Base-by-base conservation (phyloP, 2,888 invertebrate genomes). In the Lydus trimaculatus region DNA sequence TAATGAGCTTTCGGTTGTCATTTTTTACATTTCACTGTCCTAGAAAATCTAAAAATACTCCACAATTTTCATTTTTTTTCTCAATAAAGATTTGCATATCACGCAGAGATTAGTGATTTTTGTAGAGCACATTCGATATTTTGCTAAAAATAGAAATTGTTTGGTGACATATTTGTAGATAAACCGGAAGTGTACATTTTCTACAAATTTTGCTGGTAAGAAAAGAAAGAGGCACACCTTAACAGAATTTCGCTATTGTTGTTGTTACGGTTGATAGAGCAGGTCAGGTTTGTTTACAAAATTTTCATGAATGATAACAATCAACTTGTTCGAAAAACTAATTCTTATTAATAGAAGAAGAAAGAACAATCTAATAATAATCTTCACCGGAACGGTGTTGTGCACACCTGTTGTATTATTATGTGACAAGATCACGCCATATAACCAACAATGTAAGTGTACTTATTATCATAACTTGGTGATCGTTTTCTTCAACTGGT, bases 401-500 rank as follows among this genome's bases (percentile, higher is more conserved):
- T 73, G 75, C 76, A 74, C 77, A 77, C 76, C 76, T 77, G 77
- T 76, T 77, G 75, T 56, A 56, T 56, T 48, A 48, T 48, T 56
- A 56, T 72, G 72, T 69, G 72, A 72, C 72, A 68, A 71, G 72
- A 72, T 70, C 73, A 65, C 72, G 67, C 72, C 67, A 73, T 73
- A 71, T 73, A 63, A 61, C 64, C 64, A 64, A 64, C 70, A 70
- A 66, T 66, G 64, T 63, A 56, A 56, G 64, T 64, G 61, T 64
- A 66, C 66, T 56, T 66, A 66, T 70, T 70, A 70, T 70, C 70
- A 70, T 66, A 66, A 69, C 71, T 70, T 69, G 70, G 70, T 70
- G 70, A 73, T 73, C 70, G 60, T 61, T 43, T 69, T 48, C 64
- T 17, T 72, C 71, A 71, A 74, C 74, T 72, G 74, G 74, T 74